Conservation (phyloP, 2,888 invertebrate genomes). For the Tyria jacobaeae region DNA sequence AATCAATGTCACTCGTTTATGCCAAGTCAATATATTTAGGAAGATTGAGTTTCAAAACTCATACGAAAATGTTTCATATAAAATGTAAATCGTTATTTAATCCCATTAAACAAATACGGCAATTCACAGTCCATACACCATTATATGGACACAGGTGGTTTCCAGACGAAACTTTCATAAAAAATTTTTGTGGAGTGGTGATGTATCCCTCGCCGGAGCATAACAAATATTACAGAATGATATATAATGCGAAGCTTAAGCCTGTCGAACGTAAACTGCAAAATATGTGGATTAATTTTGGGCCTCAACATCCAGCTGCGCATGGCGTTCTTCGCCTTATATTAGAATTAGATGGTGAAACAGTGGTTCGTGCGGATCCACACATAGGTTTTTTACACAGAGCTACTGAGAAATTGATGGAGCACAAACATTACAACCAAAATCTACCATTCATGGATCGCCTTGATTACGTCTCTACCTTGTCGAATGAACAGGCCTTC, state of each 20-base stretch:
- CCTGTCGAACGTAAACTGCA: constrained; percentile 87
- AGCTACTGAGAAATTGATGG: constrained; percentile 96
- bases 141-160: constrained; percentile 83
- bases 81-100: constrained; percentile 22
- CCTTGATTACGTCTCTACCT: constrained; percentile 94
- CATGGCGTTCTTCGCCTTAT: constrained; percentile 95
- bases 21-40: not conserved
- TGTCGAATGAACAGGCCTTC: constrained; percentile 93
- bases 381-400: constrained; percentile 95
- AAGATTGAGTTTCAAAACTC: not conserved
- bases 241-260: constrained; percentile 63
- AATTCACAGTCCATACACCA: constrained; percentile 53
- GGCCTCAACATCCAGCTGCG: constrained; percentile 96
- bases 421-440: constrained; percentile 95
- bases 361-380: constrained; percentile 92
- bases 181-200: constrained; percentile 84
- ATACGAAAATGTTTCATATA: constrained; percentile 25
- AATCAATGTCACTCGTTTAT: constrained; percentile 1
- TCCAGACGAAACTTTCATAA: constrained; percentile 88
- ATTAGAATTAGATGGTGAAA: constrained; percentile 93
- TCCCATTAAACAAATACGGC: constrained; percentile 37
- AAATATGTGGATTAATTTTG: constrained; percentile 93
- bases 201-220: constrained; percentile 85
- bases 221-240: constrained; percentile 69
- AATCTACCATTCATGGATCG: constrained; percentile 95